Base-by-base conservation (phyloP, 2,888 invertebrate genomes). In the Melieria omissa region DNA sequence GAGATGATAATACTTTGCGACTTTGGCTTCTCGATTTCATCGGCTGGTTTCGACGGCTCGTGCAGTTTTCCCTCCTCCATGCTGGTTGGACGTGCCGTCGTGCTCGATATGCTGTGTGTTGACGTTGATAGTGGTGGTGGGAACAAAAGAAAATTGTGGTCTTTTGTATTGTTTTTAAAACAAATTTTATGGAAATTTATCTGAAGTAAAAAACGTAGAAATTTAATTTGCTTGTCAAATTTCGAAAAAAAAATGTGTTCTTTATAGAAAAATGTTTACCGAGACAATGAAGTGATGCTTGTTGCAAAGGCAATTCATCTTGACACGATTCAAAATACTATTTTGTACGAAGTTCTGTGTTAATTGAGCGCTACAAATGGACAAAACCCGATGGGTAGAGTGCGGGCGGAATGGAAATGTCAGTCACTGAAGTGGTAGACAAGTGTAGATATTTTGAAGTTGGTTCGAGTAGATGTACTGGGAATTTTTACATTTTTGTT, bases 171-270 rank as follows among this genome's bases (percentile, higher is more conserved):
- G 60, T 69, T 73, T 72, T 71, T 55, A 70, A 72, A 70, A 70
- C 63, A 63, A 58, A 52, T 69, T 65, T 62, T 71, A 68, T 73
- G 41, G 65, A 46, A 55, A 69, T 71, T 68, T 65, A 67, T 62
- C 61, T 73, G 71, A 69, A 71, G 69, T 71, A 69, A 70, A 72
- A 74, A 74, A 74, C 72, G 62, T 74, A 69, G 70, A 62, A 74
- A 72, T 72, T 72, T 71, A 69, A 60, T 49, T 70, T 63, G 46
- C 64, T 64, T 70, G 70, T 57, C 63, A 70, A 70, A 64, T 70
- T 70, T 70, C 63, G 70, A 70, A 70, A 64, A 47, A 70, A 68
- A 68, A 68, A 60, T 52, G 29, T 52, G 54, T 62, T 69, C 66
- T 62, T 61, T 54, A 61, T 61, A 29, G 61, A 61, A 69, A 69